Evolutionary conservation across 35 echinoderm and acorn worm species (phyloP).

Genomic region (Hemicentrotus pulcherrimus): DNA sequence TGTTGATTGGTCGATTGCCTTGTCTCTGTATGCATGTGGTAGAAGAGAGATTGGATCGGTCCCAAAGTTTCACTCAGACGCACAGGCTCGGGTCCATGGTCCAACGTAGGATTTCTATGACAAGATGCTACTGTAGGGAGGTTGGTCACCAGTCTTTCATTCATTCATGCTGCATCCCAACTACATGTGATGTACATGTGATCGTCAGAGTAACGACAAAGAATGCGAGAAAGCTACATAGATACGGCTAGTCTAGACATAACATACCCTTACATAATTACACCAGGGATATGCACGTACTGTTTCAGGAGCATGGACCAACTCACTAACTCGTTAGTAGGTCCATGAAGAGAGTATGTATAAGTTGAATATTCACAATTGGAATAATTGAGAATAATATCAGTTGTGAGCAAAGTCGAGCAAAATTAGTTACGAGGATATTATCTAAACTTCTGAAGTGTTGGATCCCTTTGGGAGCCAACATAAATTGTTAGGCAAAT

Average conservation of each 20-base stretch:
- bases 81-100: neutral
- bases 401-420: too few species aligned
- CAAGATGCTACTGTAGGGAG: neutral
- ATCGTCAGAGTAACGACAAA: neutral
- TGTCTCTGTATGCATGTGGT: neutral
- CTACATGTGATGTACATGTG: neutral
- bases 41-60: neutral
- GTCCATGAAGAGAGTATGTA: too few species aligned
- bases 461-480: too few species aligned
- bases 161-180: neutral
- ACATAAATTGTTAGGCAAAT: too few species aligned
- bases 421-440: too few species aligned
- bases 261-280: neutral
- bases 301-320: too few species aligned
- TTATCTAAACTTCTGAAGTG: too few species aligned
- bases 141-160: constrained; percentile 1
- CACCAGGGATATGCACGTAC: too few species aligned
- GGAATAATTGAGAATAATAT: too few species aligned
- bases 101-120: neutral
- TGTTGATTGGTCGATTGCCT: neutral
- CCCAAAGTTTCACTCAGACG: neutral
- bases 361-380: too few species aligned
- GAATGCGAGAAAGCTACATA: neutral
- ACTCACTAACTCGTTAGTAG: too few species aligned
- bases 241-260: neutral